Evolutionary conservation across 2,113 vertebrate genomes (phyloP), one percentile per base, ranked within the genome.

Genomic region (Guaruba guarouba): DNA sequence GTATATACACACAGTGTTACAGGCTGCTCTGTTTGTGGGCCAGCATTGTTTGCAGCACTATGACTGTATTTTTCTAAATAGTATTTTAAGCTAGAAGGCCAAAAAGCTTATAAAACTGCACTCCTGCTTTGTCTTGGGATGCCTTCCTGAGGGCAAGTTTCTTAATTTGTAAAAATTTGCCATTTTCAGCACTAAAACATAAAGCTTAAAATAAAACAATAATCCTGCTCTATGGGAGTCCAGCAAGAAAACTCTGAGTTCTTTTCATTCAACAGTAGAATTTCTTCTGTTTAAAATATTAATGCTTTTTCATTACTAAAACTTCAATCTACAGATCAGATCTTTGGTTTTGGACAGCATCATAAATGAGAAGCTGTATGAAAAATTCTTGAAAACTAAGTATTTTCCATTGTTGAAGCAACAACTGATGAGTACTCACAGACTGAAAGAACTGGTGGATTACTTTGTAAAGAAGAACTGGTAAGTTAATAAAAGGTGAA

Each of bases 341-440:
- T 98, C 97, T 46, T 97, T 98, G 12, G 97, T 99, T 54, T 95
- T 99, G 92, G 98, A 97, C 8, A 98, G 97, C 41, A 96, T 99
- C 79, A 97, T 97, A 89, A 97, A 95, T 28, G 98, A 98, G 63
- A 98, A 98, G 48, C 98, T 98, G 4, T 98, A 98, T 39, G 98
- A 98, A 82, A 97, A 98, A 61, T 95, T 99, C 92, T 57, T 98
- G 49, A 98, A 98, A 92, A 98, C 98, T 19, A 98, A 98, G 85
- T 98, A 99, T 97, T 98, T 99, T 13, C 88, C 93, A 24, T 73
- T 97, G 29, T 85, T 99, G 95, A 99, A 98, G 92, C 95, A 98
- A 82, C 97, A 98, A 8, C 43, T 98, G 54, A 95, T 99, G 61
- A 97, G 95, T 2, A 96, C 92, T 49, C 95, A 97, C 64, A 97